Percentiles rank a stretch among this genome's conserved stretches.
Evolutionary conservation across 2,888 invertebrate genomes (phyloP).

Genomic region (Pachymerium ferrugineum): DNA sequence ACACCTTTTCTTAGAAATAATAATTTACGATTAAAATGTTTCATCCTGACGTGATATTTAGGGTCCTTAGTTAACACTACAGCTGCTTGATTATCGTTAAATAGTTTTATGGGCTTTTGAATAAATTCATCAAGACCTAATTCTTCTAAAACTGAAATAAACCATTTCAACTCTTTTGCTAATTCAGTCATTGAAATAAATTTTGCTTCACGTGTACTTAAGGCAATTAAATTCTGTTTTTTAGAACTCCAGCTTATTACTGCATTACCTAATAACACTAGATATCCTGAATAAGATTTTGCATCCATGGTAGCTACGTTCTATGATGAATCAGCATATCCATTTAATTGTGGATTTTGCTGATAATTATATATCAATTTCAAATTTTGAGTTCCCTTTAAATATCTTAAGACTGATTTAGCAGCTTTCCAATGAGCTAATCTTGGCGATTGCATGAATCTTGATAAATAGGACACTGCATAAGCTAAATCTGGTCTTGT

Average conservation of each 20-base stretch:
- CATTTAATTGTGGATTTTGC: background rate
- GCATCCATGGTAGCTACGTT: background rate
- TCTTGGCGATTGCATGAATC: conserved; percentile 38
- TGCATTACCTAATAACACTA: background rate
- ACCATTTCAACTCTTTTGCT: background rate
- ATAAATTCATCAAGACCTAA: too few species aligned
- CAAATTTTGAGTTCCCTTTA: background rate
- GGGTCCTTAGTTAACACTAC: background rate
- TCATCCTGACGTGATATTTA: background rate
- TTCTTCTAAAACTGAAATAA: background rate
- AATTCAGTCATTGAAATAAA: conserved; percentile 1
- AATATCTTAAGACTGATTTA: background rate
- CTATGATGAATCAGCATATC: conserved; percentile 21
- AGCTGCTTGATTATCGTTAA: background rate
- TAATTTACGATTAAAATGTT: conserved; percentile 27
- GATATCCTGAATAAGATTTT: background rate
- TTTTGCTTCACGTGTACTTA: conserved; percentile 14
- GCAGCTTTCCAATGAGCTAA: background rate
- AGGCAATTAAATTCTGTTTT: conserved; percentile 28
- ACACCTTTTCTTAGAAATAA: background rate
- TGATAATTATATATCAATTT: background rate
- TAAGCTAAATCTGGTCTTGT: conserved; percentile 40
- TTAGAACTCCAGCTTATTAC: conserved; percentile 12
- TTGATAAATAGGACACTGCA: conserved; percentile 38
- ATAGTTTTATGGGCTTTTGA: background rate